Percentiles rank a stretch among this genome's conserved stretches.
Conservation (phyloP, 2,113 vertebrate species). For the Gobio gobio region DNA sequence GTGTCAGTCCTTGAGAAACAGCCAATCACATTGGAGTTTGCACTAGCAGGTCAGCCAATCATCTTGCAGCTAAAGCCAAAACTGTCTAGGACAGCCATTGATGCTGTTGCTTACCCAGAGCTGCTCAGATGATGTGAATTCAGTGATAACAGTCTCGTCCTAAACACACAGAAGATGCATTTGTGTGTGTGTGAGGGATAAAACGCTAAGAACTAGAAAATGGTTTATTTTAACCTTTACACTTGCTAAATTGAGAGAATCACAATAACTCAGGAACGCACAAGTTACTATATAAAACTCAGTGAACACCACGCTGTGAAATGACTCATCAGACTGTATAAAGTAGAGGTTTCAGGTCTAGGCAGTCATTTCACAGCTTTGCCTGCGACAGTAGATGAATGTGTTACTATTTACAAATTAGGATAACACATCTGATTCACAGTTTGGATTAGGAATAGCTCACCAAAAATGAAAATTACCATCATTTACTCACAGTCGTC, state of each 20-base stretch:
- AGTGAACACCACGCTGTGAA: not conserved
- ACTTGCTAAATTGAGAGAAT: not conserved
- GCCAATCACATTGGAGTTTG: conserved; percentile 30
- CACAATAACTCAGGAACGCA: not conserved
- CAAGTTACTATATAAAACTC: not conserved
- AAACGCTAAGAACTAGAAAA: not conserved
- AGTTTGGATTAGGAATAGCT: not conserved
- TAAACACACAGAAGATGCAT: conserved; percentile 76
- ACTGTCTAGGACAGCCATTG: not conserved
- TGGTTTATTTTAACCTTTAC: not conserved
- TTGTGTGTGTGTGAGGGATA: conserved; percentile 8
- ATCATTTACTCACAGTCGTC: not conserved
- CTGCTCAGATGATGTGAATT: conserved; percentile 83
- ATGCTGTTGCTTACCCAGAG: conserved; percentile 85
- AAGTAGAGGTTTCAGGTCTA: not conserved
- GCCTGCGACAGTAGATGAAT: not conserved
- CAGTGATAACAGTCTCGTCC: conserved; percentile 82
- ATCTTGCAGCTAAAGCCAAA: conserved; percentile 7
- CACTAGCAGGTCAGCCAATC: conserved; percentile 4
- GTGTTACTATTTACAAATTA: conserved; percentile 14
- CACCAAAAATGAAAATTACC: not conserved
- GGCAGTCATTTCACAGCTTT: not conserved
- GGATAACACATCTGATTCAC: not conserved
- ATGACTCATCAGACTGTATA: not conserved
- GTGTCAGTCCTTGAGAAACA: not conserved